Evolutionary conservation across 2,797 vertebrate species (phyloP), one percentile per base, ranked within the genome.

Genomic region (Poecilia gillii): DNA sequence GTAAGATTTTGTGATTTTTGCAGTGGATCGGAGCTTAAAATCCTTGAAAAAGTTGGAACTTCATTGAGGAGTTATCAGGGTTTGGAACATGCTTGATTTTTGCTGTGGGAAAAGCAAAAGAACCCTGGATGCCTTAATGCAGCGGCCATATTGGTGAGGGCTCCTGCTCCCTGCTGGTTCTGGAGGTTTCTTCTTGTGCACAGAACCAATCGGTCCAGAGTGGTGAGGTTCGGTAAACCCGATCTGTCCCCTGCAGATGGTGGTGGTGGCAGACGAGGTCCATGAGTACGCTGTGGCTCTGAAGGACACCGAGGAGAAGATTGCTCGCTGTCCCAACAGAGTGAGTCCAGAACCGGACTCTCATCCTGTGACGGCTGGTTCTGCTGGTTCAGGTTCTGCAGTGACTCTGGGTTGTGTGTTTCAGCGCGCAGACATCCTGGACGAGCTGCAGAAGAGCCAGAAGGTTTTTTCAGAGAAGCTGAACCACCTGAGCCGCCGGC

Each of bases 381-480:
- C 57, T 62, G 28, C 13, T 33, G 57, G 57, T 66, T 62, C 59
- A 12, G 31, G 14, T 62, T 66, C 62, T 36, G 62, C 33, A 20
- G 31, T 57, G 9, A 73, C 43, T 72, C 53, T 28, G 33, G 39
- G 25, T 43, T 51, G 45, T 43, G 45, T 80, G 62, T 74, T 75
- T 25, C 79, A 99, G 98, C 97, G 98, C 79, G 90, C 95, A 3
- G 98, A 99, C 92, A 98, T 99, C 91, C 85, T 97, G 11, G 97
- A 98, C 3, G 98, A 99, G 85, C 89, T 99, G 55, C 92, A 97
- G 88, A 99, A 99, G 90, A 99, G 98, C 91, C 97, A 98, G 89
- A 98, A 97, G 89, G 98, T 99, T 64, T 99, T 99, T 90, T 96
- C 97, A 0, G 98, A 99, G 93, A 99, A 99, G 90, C 95, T 99